Evolutionary conservation across 1,140 invertebrate genomes (phyloP), one percentile per base, ranked within the genome.

Genomic region (Drosophila tani): DNA sequence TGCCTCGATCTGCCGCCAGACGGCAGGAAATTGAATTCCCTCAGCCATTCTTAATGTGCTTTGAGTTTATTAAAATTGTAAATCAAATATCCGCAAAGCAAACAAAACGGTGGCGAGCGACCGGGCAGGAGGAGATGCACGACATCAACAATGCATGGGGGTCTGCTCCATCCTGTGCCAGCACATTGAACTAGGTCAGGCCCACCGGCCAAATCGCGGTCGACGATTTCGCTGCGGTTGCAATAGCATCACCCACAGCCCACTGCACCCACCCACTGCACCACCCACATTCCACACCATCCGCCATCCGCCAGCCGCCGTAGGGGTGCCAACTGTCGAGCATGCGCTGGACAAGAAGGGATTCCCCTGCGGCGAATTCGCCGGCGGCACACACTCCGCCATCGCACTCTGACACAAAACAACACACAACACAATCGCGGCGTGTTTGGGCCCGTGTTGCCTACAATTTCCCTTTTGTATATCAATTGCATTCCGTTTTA

Each of bases 401-500:
- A 3, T 50, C 58, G 29, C 46, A 49, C 56, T 43, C 45, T 50
- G 63, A 40, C 66, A 69, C 19, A 51, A 21, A 67, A 53, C 51
- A 66, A 82, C 70, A 68, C 64, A 27, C 35, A 45, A 43, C 66
- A 55, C 55, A 76, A 45, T 65, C 41, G 45, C 17, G 9, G 32
- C 32, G 9, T 35, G 32, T 35, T 11, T 35, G 32, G 32, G 32
- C 2, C 27, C 47, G 64, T 64, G 60, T 75, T 81, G 74, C 69
- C 75, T 74, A 75, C 76, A 87, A 80, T 82, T 87, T 87, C 70
- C 65, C 83, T 82, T 87, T 87, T 88, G 84, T 79, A 88, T 88
- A 87, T 88, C 83, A 87, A 83, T 87, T 87, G 80, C 80, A 87
- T 83, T 88, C 74, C 82, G 71, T 70, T 74, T 67, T 74, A 77